Base-by-base conservation (phyloP, 2,113 vertebrate species). In the Phylloscopus trochiloides region DNA sequence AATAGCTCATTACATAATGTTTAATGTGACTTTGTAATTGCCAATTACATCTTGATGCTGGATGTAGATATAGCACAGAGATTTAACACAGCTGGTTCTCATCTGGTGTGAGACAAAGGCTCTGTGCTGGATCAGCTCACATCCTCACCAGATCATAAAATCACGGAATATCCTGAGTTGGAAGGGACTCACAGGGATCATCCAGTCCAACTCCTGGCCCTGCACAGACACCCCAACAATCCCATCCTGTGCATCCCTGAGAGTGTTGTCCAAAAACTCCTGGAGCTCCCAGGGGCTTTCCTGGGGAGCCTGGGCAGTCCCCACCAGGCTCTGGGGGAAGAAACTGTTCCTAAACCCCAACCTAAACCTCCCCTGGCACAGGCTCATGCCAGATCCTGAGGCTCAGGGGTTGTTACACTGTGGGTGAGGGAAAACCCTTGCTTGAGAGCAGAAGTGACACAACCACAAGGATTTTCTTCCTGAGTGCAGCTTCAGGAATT, bases 251-350 rank as follows among this genome's bases (percentile, higher is more conserved):
- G 62, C 62, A 51, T 15, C 24, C 54, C 38, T 81, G 38, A 1
- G 13, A 59, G 20, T 0, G 0, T 2, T 34, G 17, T 26, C n/a
- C 71, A 26, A 48, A 42, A 3, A 0, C 17, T 54, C 47, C 54
- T 42, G 61, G 62, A 68, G 47, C 18, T 74, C 17, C 59, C 61
- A 19, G 43, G 51, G 32, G 43, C 43, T 38, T 38, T 6, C 61
- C 16, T 81, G 32, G 38, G 47, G 54, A 77, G 18, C 14, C 45
- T 22, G 36, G 0, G 1, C 76, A 81, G 38, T 89, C 22, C 36
- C 38, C 61, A 67, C 0, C 45, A 82, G 20, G 14, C 31, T 54
- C 47, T 42, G 34, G 40, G 10, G 14, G 4, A 48, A 48, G 14
- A 34, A 40, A 0, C 21, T 16, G 17, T 70, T 11, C 40, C 63